Evolutionary conservation across 2,888 invertebrate species (phyloP).

Genomic region (Papilio protenor): DNA sequence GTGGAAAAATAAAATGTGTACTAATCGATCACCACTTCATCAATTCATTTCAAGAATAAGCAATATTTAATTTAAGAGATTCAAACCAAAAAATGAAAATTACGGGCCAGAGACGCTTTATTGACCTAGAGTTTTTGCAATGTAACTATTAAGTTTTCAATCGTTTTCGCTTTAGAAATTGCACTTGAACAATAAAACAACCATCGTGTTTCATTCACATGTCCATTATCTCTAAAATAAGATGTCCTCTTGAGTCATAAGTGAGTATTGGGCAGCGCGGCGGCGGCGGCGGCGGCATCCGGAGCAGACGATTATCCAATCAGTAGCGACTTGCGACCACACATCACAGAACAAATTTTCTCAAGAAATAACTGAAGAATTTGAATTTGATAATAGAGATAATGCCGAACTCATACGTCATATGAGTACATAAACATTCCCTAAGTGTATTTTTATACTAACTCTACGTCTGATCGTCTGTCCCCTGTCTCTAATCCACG

Average conservation of each 20-base stretch:
- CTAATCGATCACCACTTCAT: background rate
- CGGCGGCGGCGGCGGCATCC: constrained; percentile 7
- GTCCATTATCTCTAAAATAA: background rate
- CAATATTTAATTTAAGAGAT: no score
- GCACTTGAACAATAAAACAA: background rate
- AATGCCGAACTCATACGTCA: background rate
- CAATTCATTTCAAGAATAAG: background rate
- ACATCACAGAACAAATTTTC: background rate
- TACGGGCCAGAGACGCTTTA: no score
- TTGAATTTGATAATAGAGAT: background rate
- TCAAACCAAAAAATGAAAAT: no score
- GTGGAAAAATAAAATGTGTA: background rate
- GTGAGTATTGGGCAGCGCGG: background rate
- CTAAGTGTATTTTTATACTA: background rate
- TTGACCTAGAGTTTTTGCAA: no score
- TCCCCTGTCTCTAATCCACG: background rate
- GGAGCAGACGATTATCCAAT: constrained; percentile 16
- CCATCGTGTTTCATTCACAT: background rate
- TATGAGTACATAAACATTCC: background rate
- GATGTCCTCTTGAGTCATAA: background rate
- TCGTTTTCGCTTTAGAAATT: background rate
- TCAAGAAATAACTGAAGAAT: background rate
- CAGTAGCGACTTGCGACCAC: background rate
- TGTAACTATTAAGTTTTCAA: no score
- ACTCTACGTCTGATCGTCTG: background rate